Conservation (phyloP, 2,888 invertebrate species). For the Malthinus flaveolus region DNA sequence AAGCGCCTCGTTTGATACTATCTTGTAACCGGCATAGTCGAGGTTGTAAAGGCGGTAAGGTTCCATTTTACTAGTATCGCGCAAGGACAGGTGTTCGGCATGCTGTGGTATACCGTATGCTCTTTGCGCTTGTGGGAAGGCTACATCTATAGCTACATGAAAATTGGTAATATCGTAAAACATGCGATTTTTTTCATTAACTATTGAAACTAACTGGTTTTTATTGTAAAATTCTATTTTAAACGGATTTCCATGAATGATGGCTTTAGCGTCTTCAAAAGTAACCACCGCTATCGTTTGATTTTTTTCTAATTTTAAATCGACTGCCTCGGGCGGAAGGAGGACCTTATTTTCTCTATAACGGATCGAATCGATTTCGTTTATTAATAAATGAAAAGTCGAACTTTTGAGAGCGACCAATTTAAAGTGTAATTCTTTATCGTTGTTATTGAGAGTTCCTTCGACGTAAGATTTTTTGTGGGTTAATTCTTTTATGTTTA, state of each 20-base stretch:
- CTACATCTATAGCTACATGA: conserved; percentile 87
- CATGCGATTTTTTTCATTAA: conserved; percentile 44
- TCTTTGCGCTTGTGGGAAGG: conserved; percentile 84
- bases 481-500: neutral
- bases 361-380: neutral
- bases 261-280: neutral
- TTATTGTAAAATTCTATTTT: conserved; percentile 74
- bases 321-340: neutral
- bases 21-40: conserved; percentile 95
- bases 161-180: conserved; percentile 67
- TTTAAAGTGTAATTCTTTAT: neutral
- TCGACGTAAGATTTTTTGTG: neutral
- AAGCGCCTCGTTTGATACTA: conserved; percentile 88
- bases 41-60: conserved; percentile 92
- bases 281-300: neutral
- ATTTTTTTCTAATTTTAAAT: neutral
- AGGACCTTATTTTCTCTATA: neutral
- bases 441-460: neutral
- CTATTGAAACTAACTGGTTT: conserved; percentile 68
- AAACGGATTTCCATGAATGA: conserved; percentile 65
- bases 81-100: conserved; percentile 82
- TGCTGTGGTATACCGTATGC: conserved; percentile 96
- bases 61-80: conserved; percentile 62
- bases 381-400: neutral
- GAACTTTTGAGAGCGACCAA: neutral